Evolutionary conservation across 2,888 invertebrate genomes (phyloP).

Genomic region (Parnassius glacialis): DNA sequence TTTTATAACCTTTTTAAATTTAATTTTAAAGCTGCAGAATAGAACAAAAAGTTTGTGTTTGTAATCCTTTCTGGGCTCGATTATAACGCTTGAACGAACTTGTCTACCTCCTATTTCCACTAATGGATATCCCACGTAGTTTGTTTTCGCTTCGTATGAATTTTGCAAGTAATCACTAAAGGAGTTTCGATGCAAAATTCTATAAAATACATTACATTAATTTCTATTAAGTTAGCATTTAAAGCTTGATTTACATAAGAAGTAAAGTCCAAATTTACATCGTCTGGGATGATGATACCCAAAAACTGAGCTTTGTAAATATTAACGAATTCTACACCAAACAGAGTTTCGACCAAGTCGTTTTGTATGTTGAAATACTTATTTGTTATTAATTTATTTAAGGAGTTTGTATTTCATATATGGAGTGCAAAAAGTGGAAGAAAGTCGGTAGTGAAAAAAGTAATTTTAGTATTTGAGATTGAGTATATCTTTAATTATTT

Average conservation of each 20-base stretch:
- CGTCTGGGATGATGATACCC: constrained; percentile 8
- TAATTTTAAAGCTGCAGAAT: background rate
- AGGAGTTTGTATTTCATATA: too few relatives aligned
- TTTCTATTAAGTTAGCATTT: constrained; percentile 24
- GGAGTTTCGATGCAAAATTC: constrained; percentile 24
- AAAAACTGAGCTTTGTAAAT: constrained; percentile 10
- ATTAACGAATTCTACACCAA: constrained; percentile 13
- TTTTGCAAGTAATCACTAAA: constrained; percentile 24
- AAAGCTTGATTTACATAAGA: constrained; percentile 26
- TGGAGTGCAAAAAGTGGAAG: too few relatives aligned
- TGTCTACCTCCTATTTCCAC: constrained; percentile 17
- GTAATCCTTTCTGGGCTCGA: constrained; percentile 1
- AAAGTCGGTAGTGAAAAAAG: too few relatives aligned
- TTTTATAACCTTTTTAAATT: background rate
- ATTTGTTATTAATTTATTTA: too few relatives aligned
- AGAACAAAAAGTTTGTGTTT: background rate
- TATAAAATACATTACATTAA: constrained; percentile 22
- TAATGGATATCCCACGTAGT: constrained; percentile 26
- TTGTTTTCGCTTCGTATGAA: constrained; percentile 25
- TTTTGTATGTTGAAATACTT: too few relatives aligned
- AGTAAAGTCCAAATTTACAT: constrained; percentile 21
- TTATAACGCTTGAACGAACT: constrained; percentile 5
- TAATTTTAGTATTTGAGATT: too few relatives aligned
- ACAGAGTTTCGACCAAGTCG: background rate
- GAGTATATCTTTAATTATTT: too few relatives aligned